Evolutionary conservation across 2,797 vertebrate species (phyloP).

Genomic region (Siniperca scherzeri): DNA sequence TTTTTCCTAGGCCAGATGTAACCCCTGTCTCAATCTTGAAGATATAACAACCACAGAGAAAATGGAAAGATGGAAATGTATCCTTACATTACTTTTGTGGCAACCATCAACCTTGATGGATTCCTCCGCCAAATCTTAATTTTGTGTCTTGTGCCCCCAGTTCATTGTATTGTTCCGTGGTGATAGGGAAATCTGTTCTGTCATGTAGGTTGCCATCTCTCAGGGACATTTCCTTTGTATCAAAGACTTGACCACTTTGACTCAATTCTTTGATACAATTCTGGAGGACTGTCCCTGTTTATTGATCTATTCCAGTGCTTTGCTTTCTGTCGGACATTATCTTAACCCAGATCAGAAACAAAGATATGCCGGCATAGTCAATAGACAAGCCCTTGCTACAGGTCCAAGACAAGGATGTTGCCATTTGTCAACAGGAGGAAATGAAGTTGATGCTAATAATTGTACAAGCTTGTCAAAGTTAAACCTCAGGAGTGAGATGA

Average conservation of each 20-base stretch:
- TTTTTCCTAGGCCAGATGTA: not conserved
- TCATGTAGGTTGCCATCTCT: constrained; percentile 44
- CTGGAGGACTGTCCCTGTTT: constrained; percentile 51
- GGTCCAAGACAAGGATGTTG: constrained; percentile 38
- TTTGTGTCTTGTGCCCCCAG: constrained; percentile 14
- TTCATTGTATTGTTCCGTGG: constrained; percentile 30
- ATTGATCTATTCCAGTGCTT: constrained; percentile 59
- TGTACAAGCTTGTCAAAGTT: constrained; percentile 46
- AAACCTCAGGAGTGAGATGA: constrained; percentile 21
- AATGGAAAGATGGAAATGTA: not conserved
- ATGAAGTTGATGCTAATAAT: constrained; percentile 60
- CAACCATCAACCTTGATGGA: constrained; percentile 8
- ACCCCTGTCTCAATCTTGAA: not conserved
- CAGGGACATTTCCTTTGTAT: constrained; percentile 59
- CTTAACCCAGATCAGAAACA: constrained; percentile 65
- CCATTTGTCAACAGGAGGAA: constrained; percentile 56
- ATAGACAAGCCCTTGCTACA: constrained; percentile 50
- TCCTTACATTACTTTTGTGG: not conserved
- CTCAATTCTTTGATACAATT: constrained; percentile 53
- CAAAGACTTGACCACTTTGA: constrained; percentile 72
- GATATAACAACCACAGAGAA: not conserved
- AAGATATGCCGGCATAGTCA: constrained; percentile 60
- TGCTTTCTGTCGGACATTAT: constrained; percentile 58
- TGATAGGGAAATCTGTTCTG: constrained; percentile 54
- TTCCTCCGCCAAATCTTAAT: not conserved